phyloP scores from a whole-genome alignment of 2,888 invertebrate species.

The Lasioglossum figueresi region DNA sequence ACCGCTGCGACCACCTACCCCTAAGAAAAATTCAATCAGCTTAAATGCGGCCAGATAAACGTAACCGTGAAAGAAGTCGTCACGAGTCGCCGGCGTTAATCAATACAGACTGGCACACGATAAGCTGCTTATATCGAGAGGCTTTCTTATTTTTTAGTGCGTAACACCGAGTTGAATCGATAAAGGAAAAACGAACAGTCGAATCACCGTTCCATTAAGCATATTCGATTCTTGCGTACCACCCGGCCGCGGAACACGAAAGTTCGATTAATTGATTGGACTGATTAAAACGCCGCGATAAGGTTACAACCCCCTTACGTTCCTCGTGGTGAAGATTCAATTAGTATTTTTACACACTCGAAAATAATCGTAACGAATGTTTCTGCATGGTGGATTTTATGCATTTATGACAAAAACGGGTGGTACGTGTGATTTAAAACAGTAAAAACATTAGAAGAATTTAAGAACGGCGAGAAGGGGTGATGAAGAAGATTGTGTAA shows the following conservation, averaged over 20 bases:
- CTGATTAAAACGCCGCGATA: neutral
- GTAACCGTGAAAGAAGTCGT: slow-evolving; percentile 51
- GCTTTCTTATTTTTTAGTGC: slow-evolving; percentile 19
- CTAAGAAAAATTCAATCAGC: slow-evolving; percentile 59
- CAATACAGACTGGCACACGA: slow-evolving; percentile 45
- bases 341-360: too few species aligned
- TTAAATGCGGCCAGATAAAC: slow-evolving; percentile 56
- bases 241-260: neutral
- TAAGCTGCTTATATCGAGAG: slow-evolving; percentile 43
- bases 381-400: too few species aligned
- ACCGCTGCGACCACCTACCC: neutral
- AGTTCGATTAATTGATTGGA: slow-evolving; percentile 5
- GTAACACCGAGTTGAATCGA: neutral
- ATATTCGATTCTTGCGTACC: neutral
- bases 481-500: too few species aligned
- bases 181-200: neutral
- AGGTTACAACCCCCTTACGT: neutral
- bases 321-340: too few species aligned
- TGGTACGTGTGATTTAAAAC: too few species aligned
- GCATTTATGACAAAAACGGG: too few species aligned
- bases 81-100: slow-evolving; percentile 47
- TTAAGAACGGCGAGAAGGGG: too few species aligned
- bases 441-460: too few species aligned
- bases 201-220: neutral
- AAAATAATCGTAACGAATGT: too few species aligned